Conservation (phyloP, 2,113 vertebrate genomes). For the Silurus glanis region DNA sequence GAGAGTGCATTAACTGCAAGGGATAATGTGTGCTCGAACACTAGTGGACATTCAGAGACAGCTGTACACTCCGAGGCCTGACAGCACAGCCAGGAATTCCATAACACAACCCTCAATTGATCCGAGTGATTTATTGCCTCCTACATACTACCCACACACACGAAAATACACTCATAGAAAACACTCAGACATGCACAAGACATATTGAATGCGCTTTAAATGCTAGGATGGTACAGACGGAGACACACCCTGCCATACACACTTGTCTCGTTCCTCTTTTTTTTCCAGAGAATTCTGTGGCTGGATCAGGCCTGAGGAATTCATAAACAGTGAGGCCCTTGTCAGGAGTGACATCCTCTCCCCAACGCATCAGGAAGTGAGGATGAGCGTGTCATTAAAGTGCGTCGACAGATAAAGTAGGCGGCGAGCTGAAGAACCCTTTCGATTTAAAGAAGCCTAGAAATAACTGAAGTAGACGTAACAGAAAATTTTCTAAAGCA, state of each 20-base stretch:
- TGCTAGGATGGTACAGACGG: conserved; percentile 17
- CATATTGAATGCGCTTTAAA: conserved; percentile 18
- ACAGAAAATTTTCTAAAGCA: neutral
- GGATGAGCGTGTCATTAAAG: conserved; percentile 47
- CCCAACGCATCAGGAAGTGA: conserved; percentile 39
- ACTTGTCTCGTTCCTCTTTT: neutral
- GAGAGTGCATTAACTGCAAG: neutral
- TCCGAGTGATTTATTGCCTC: conserved; percentile 55
- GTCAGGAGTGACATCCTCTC: conserved; percentile 53
- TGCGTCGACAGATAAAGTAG: conserved; percentile 9
- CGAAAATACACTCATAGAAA: conserved; percentile 19
- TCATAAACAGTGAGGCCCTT: conserved; percentile 68
- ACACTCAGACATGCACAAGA: conserved; percentile 17
- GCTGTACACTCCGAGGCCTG: conserved; percentile 19
- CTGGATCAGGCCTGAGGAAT: conserved; percentile 71
- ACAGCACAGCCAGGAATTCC: conserved; percentile 58
- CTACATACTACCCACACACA: conserved; percentile 46
- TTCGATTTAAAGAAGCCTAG: neutral
- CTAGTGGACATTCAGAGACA: conserved; percentile 33
- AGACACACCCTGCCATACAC: conserved; percentile 32
- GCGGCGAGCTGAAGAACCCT: neutral
- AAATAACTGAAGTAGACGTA: conserved; percentile 14
- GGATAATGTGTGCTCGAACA: neutral
- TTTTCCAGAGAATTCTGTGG: conserved; percentile 64
- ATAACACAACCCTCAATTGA: conserved; percentile 60